These are phyloP conservation scores for Zootermopsis nevadensis DNA, from an alignment of 2,888 invertebrate species.

Conservation along the genomic window DNA sequence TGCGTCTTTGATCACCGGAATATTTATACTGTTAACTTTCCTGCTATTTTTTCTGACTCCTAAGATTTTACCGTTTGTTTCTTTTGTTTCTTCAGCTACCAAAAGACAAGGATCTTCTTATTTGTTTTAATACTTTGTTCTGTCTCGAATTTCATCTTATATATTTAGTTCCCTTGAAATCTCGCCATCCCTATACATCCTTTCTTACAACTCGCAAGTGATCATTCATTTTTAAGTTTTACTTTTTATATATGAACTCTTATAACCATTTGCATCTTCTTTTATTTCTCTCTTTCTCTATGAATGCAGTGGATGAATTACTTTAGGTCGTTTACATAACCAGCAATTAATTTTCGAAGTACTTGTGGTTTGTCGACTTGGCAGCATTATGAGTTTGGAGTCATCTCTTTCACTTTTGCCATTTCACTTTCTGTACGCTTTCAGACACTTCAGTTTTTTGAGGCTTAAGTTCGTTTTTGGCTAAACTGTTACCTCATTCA, in stretches of 20 bases:
- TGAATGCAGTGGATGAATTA: not conserved
- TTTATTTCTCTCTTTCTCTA: not conserved
- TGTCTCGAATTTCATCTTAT: slow-evolving; percentile 29
- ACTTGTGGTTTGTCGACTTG: not conserved
- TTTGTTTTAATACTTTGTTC: slow-evolving; percentile 30
- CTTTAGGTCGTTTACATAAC: slow-evolving; percentile 17
- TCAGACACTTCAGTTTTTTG: no score
- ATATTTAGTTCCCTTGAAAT: not conserved
- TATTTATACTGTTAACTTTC: slow-evolving; percentile 33
- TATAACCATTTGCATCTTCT: not conserved
- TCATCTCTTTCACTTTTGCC: slow-evolving; percentile 4
- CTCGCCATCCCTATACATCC: not conserved
- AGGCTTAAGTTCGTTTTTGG: no score
- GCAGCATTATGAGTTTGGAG: not conserved
- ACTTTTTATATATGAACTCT: not conserved
- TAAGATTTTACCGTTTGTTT: not conserved
- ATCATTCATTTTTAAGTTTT: slow-evolving; percentile 4
- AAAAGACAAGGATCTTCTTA: slow-evolving; percentile 1
- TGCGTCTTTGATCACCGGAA: slow-evolving; percentile 28
- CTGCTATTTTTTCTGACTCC: slow-evolving; percentile 5
- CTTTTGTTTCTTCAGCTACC: slow-evolving; percentile 19
- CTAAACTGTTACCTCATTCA: no score
- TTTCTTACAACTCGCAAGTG: not conserved
- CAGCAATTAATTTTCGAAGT: slow-evolving; percentile 22
- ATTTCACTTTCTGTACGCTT: not conserved